Base-by-base conservation (phyloP, 2,797 vertebrate genomes). In the Liparis tanakae region DNA sequence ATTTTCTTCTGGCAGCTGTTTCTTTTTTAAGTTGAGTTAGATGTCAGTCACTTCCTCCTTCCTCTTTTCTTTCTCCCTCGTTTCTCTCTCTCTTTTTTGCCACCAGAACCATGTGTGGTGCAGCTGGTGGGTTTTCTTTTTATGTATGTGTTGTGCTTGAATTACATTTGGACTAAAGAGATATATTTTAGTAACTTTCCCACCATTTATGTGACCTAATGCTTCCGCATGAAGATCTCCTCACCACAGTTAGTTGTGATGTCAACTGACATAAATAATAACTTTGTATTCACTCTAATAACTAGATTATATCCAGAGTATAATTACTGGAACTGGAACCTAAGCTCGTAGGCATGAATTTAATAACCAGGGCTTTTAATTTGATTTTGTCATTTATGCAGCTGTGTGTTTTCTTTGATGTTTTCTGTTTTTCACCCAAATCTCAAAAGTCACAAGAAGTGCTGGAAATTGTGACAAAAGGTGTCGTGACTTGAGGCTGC, bases 21-120 rank as follows among this genome's bases (percentile, higher is more conserved):
- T 5, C 34, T 55, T 65, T 62, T 51, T 25, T 53, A n/a, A n/a
- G n/a, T 53, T 36, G 48, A 30, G 30, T 74, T 8, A 63, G 41
- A 41, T 71, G 53, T 72, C 7, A 13, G 33, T 54, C 63, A 72
- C 46, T 41, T 65, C 65, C 43, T 68, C 20, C 69, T 55, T 61
- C 56, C 64, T 59, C 59, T 56, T 64, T 67, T 6, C 17, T 72
- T 59, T 72, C 64, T 65, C 39, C 48, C 53, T 37, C 10, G 3
- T 50, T 64, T 79, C 51, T 53, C 25, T 69, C 34, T 67, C 15
- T 62, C n/a, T 46, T 70, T 58, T 59, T 53, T 53, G 10, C 61
- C 44, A 17, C 61, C 41, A 67, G 37, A 74, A 25, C 61, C 88
- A 87, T 88, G 70, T 89, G 86, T 67, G 75, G 46, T 85, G 70